Evolutionary conservation across 1,140 invertebrate species (phyloP).

Genomic region (Neelides sp.): DNA sequence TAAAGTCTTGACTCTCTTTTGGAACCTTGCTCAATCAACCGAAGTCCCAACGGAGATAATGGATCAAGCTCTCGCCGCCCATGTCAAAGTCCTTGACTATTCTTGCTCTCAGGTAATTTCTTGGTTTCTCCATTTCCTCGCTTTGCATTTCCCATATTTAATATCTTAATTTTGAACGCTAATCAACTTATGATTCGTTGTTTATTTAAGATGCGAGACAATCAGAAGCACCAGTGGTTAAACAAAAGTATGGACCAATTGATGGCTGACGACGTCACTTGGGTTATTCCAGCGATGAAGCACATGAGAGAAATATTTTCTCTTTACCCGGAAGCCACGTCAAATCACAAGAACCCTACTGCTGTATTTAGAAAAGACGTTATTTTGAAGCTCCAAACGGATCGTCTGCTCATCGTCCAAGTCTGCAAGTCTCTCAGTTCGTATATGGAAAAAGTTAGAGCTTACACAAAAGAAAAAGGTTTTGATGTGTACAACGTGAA

Average conservation of each 20-base stretch:
- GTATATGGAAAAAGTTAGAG: conserved; percentile 78
- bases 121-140: not conserved
- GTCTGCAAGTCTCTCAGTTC: conserved; percentile 82
- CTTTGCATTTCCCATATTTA: not conserved
- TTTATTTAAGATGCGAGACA: conserved; percentile 67
- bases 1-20: conserved; percentile 92
- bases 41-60: conserved; percentile 95
- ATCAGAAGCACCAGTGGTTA: conserved; percentile 89
- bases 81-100: conserved; percentile 96
- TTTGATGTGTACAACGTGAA: conserved; percentile 63
- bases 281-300: conserved; percentile 88
- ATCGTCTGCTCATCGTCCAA: conserved; percentile 83
- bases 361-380: conserved; percentile 55
- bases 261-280: conserved; percentile 63
- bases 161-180: not conserved
- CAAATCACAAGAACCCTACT: conserved; percentile 48
- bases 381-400: conserved; percentile 79
- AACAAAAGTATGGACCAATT: conserved; percentile 91
- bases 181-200: not conserved
- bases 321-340: conserved; percentile 68
- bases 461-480: conserved; percentile 48
- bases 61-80: conserved; percentile 87
- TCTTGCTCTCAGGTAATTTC: conserved; percentile 66
- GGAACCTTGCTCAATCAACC: conserved; percentile 91
- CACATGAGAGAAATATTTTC: conserved; percentile 92